A percentile compares a stretch with the other conserved stretches of the same genome.
Conservation (phyloP, 2,888 invertebrate genomes). For the Chaitophorus viminalis region DNA sequence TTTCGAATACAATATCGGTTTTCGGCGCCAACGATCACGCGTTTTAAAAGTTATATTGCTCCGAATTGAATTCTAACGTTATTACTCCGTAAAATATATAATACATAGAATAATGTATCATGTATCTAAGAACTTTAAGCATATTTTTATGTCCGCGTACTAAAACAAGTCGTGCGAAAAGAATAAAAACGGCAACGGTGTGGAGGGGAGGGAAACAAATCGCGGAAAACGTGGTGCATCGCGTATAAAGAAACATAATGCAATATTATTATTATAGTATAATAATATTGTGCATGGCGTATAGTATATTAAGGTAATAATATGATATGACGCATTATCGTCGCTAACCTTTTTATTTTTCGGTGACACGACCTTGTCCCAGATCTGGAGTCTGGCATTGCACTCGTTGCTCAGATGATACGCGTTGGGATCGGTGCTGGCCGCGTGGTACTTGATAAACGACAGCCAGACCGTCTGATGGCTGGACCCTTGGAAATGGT, state of each 20-base stretch:
- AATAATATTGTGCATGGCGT: too few relatives aligned
- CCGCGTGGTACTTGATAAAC: slow-evolving; percentile 84
- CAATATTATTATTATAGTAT: too few relatives aligned
- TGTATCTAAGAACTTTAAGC: background rate
- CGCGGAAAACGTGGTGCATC: background rate
- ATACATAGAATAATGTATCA: background rate
- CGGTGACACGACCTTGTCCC: slow-evolving; percentile 76
- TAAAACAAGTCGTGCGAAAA: background rate
- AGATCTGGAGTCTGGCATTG: slow-evolving; percentile 78
- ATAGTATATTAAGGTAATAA: background rate
- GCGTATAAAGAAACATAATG: background rate
- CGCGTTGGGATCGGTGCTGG: slow-evolving; percentile 72
- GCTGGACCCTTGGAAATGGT: slow-evolving; percentile 79
- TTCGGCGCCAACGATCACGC: background rate
- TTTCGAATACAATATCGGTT: background rate
- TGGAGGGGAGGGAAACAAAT: background rate
- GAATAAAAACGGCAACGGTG: background rate
- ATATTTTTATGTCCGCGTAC: background rate
- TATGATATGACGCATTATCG: too few relatives aligned
- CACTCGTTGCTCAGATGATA: slow-evolving; percentile 78
- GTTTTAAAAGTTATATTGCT: background rate
- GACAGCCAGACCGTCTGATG: slow-evolving; percentile 86
- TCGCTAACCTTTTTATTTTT: slow-evolving; percentile 64
- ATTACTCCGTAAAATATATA: background rate
- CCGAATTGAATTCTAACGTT: background rate